These are phyloP conservation scores for Neosilurus mollespiculum DNA, from an alignment of 2,797 vertebrate genomes.

Conservation along the genomic window DNA sequence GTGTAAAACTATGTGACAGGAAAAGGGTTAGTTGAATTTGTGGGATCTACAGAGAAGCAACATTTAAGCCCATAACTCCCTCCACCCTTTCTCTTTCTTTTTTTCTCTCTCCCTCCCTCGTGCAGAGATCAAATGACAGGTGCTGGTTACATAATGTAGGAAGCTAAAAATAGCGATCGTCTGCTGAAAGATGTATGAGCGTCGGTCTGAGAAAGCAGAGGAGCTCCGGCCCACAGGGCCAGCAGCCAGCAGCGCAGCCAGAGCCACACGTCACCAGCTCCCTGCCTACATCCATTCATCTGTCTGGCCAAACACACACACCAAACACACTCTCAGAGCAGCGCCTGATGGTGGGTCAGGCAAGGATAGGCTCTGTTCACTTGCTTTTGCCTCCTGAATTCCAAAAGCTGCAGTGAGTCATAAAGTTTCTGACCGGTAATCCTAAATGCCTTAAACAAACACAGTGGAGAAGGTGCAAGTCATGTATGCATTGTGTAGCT, in stretches of 20 bases:
- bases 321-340: slow-evolving; percentile 11
- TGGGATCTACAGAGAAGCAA: slow-evolving; percentile 39
- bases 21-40: slow-evolving; percentile 47
- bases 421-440: not conserved
- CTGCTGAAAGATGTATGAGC: slow-evolving; percentile 65
- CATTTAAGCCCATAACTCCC: slow-evolving; percentile 31
- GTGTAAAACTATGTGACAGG: slow-evolving; percentile 6
- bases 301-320: slow-evolving; percentile 20
- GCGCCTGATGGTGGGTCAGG: slow-evolving; percentile 2
- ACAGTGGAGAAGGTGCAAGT: not conserved
- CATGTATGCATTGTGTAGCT: not conserved
- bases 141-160: slow-evolving; percentile 69
- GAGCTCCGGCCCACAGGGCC: slow-evolving; percentile 42
- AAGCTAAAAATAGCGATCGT: slow-evolving; percentile 72
- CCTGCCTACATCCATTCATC: slow-evolving; percentile 59
- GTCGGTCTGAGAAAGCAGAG: slow-evolving; percentile 51
- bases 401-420: slow-evolving; percentile 5
- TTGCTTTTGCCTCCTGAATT: slow-evolving; percentile 26
- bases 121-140: slow-evolving; percentile 69
- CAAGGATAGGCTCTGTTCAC: not conserved
- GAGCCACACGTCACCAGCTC: slow-evolving; percentile 52
- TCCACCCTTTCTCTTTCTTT: slow-evolving; percentile 13
- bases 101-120: slow-evolving; percentile 26
- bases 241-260: slow-evolving; percentile 38
- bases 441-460: not conserved